Base-by-base conservation (phyloP, 2,888 invertebrate species). In the Acholoe squamosa region DNA sequence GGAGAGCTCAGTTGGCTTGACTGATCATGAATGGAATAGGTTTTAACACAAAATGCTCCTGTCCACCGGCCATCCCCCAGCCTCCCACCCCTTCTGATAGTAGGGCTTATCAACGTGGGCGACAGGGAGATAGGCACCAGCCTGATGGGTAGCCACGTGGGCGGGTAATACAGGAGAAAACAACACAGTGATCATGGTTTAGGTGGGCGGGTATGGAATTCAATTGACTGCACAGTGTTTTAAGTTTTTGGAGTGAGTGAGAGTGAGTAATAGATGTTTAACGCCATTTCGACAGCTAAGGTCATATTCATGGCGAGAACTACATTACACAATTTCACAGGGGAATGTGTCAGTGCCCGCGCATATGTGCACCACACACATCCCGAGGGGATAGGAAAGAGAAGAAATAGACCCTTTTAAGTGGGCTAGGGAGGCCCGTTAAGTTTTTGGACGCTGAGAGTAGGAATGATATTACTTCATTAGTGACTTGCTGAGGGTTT, bases 21-120 rank as follows among this genome's bases (percentile, higher is more conserved):
- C 80, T 80, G 80, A 80, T 80, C 34, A 80, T 80, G 80, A 80
- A 80, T 80, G 43, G 80, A 80, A 80, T 80, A 0, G 80, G 80
- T 80, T 80, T 80, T 80, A 80, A 80, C 80, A 80, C 80, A 34
- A 43, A 76, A 10, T 80, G 34, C 19, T 80, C 33, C 80, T n/a
- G 43, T 16, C 34, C 76, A 76, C 25, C 25, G 76, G 28, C 14
- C 28, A 25, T 43, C 43, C 43, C 43, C 43, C 3, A 3, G 5
- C 43, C 10, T 10, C 43, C 43, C 3, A n/a, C 3, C 43, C 43
- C 43, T 43, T 7, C 43, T 7, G 43, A 43, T 3, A 10, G 43
- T 10, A 10, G 43, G 43, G 43, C 22, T 61, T 61, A 61, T 61
- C 61, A n/a, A n/a, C 61, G 61, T 61, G 61, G 61, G 61, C n/a